Evolutionary conservation across 1,140 invertebrate genomes (phyloP), one percentile per base, ranked within the genome.

Genomic region (Drosophila yakuba): DNA sequence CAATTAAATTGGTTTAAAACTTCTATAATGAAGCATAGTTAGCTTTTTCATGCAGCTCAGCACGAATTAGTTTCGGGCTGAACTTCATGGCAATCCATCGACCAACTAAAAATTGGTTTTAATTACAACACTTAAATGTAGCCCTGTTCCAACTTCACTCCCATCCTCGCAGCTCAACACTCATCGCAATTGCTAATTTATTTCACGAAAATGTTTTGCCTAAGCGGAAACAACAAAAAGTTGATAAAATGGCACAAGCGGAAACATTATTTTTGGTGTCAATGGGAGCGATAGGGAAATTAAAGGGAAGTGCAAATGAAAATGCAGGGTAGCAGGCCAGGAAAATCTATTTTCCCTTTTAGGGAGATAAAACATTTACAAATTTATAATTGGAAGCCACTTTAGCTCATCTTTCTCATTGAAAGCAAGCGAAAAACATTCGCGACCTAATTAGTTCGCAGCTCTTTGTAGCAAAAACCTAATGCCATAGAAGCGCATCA

Each of bases 1-100:
- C 78, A 84, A 81, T 84, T 84, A 86, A 74, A 78, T 58, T 45
- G 38, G 60, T 81, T 79, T 79, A 71, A 78, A 80, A 72, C 63
- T 85, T 68, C 62, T 68, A 62, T 66, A 71, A 67, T 57, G 39
- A 48, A 66, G 62, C 63, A 59, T 86, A 78, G 86, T 81, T 86
- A 62, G 57, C 62, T 36, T 86, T 78, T 86, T 56, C 50, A 64
- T 45, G 50, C 10, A 52, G 38, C 43, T 15, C 36, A 50, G 64
- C 64, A 71, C 64, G 68, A 58, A 64, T 41, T 23, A 35, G 14
- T 12, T 35, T 41, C 2, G 7, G 14, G 17, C 50, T 25, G 4
- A 45, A 72, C 54, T 68, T 39, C 61, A 68, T 68, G 47, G 43
- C 32, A 71, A 71, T 36, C 35, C 44, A 44, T 54, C 20, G 36